Conservation (phyloP, 2,888 invertebrate species). For the Drosophila maculinotata region DNA sequence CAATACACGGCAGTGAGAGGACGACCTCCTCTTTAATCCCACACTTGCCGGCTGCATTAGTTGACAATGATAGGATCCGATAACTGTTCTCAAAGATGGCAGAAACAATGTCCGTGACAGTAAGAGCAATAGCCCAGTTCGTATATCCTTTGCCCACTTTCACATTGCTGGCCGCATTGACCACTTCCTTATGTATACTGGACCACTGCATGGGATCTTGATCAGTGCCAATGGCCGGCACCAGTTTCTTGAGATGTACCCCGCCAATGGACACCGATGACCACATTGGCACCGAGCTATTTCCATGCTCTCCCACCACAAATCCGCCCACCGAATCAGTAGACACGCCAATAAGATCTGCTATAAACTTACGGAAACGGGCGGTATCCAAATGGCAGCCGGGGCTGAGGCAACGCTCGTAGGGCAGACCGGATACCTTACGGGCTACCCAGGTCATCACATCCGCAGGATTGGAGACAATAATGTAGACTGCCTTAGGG, state of each 20-base stretch:
- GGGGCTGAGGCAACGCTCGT: conserved; percentile 92
- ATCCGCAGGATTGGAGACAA: conserved; percentile 95
- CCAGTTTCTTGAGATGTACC: conserved; percentile 90
- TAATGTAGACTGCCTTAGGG: conserved; percentile 91
- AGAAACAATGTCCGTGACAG: conserved; percentile 88
- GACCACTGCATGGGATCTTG: conserved; percentile 91
- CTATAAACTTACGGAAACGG: conserved; percentile 92
- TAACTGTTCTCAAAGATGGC: conserved; percentile 89
- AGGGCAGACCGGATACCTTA: conserved; percentile 93
- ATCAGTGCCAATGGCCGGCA: conserved; percentile 89
- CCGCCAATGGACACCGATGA: conserved; percentile 95
- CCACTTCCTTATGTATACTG: conserved; percentile 90
- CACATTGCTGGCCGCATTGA: conserved; percentile 91
- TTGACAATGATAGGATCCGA: conserved; percentile 90
- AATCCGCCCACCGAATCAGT: conserved; percentile 93
- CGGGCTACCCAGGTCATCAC: conserved; percentile 94
- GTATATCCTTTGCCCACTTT: conserved; percentile 93
- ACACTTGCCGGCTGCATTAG: conserved; percentile 87
- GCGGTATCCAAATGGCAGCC: conserved; percentile 96
- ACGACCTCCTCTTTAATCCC: conserved; percentile 92
- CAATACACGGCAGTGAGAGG: conserved; percentile 91
- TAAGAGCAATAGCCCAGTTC: conserved; percentile 93
- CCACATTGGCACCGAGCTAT: conserved; percentile 94
- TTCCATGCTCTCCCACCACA: conserved; percentile 96
- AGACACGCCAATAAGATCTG: conserved; percentile 91